Conservation (phyloP, 2,113 vertebrate species). For the Phalacrocorax brasilianus region DNA sequence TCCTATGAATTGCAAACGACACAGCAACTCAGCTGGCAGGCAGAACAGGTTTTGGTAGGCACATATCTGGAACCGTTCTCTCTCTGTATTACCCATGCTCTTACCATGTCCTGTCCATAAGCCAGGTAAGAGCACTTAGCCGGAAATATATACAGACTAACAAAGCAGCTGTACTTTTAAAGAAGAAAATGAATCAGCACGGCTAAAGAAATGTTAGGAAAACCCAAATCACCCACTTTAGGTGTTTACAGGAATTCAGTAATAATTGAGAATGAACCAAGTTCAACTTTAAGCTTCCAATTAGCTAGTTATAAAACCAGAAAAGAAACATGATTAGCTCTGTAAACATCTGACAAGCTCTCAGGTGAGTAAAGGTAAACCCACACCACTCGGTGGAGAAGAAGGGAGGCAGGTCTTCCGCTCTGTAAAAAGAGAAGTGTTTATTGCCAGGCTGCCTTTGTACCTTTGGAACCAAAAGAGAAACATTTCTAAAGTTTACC, state of each 20-base stretch:
- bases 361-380: not conserved
- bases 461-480: not conserved
- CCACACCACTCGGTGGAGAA: accelerated
- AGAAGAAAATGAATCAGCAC: not conserved
- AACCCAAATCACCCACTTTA: not conserved
- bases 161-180: not conserved
- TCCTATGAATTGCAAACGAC: not conserved
- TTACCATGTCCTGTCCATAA: not conserved
- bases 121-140: not conserved
- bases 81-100: not conserved
- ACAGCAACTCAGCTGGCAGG: not conserved
- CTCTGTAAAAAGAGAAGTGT: not conserved
- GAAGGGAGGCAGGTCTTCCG: not conserved
- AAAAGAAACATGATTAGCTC: not conserved
- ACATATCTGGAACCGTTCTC: not conserved
- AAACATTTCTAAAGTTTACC: not conserved
- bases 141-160: not conserved
- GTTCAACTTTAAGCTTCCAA: not conserved
- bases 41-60: not conserved
- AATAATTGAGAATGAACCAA: not conserved
- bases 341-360: not conserved
- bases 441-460: not conserved
- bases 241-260: not conserved
- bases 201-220: not conserved
- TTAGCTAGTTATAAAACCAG: not conserved